These are phyloP conservation scores for Ophioderma brevispina DNA, from an alignment of 35 echinoderm and acorn worm species.

Conservation along the genomic window DNA sequence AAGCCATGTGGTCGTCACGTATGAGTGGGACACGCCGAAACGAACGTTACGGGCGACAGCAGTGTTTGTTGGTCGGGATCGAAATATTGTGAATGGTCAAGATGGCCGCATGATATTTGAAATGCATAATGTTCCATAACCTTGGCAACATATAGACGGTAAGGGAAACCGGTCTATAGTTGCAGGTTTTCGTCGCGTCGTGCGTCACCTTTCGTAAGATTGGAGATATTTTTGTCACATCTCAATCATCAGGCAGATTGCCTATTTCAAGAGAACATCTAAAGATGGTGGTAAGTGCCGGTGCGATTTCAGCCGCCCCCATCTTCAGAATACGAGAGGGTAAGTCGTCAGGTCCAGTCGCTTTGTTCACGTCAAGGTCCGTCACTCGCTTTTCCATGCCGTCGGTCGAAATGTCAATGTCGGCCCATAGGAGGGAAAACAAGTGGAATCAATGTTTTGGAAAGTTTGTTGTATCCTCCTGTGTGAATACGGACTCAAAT, in stretches of 20 bases:
- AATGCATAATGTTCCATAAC: slow-evolving; percentile 26
- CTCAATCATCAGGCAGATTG: slow-evolving; percentile 54
- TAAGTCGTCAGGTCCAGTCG: not conserved
- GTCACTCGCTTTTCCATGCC: not conserved
- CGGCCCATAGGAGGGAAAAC: slow-evolving; percentile 19
- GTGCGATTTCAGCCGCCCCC: slow-evolving; percentile 32
- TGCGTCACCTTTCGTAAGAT: slow-evolving; percentile 63
- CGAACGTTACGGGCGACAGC: not conserved
- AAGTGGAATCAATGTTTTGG: not conserved
- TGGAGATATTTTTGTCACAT: slow-evolving; percentile 57
- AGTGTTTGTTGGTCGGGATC: not conserved
- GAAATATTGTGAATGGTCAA: slow-evolving; percentile 18
- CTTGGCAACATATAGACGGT: slow-evolving; percentile 31
- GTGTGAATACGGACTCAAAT: slow-evolving; percentile 18
- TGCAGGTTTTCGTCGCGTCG: not conserved
- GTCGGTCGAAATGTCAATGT: slow-evolving; percentile 11
- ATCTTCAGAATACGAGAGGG: slow-evolving; percentile 40
- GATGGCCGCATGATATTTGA: slow-evolving; percentile 26
- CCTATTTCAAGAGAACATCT: slow-evolving; percentile 19
- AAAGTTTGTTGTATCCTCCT: not conserved
- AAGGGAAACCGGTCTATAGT: slow-evolving; percentile 37
- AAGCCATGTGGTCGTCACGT: not conserved
- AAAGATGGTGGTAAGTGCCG: slow-evolving; percentile 32
- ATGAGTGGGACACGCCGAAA: not conserved
- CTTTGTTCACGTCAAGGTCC: slow-evolving; percentile 26